Conservation (phyloP, 2,797 vertebrate genomes). For the Loriculus beryllinus region DNA sequence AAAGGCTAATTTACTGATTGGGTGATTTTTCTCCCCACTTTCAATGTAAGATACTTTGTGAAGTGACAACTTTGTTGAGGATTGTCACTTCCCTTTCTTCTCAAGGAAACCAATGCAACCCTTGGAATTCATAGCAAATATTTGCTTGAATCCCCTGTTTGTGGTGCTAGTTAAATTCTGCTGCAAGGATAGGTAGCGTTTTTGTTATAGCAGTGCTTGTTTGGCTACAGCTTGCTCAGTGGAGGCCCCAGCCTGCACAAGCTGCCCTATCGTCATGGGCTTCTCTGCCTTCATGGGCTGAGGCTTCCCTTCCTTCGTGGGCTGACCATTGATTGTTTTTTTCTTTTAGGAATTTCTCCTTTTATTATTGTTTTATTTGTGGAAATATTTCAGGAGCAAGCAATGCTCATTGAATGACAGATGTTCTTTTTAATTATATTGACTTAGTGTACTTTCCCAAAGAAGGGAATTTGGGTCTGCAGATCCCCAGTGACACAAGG, state of each 20-base stretch:
- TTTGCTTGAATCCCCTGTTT: not conserved
- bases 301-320: not conserved
- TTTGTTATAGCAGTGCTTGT: not conserved
- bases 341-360: not conserved
- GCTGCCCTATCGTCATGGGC: not conserved
- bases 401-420: not conserved
- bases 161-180: not conserved
- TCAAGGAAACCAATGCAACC: not conserved
- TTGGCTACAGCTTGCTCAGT: not conserved
- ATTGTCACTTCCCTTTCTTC: not conserved
- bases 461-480: not conserved
- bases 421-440: not conserved
- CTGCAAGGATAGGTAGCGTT: not conserved
- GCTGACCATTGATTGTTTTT: fast-evolving
- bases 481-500: not conserved
- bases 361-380: not conserved
- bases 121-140: not conserved
- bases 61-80: not conserved
- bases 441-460: not conserved
- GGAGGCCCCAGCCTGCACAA: fast-evolving
- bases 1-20: slow-evolving; percentile 3
- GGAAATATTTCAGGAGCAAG: not conserved
- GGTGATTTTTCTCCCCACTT: slow-evolving; percentile 8
- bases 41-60: not conserved
- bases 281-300: fast-evolving